Conservation (phyloP, 92 coral and sea anemone genomes). For the Pocillopora grandis region DNA sequence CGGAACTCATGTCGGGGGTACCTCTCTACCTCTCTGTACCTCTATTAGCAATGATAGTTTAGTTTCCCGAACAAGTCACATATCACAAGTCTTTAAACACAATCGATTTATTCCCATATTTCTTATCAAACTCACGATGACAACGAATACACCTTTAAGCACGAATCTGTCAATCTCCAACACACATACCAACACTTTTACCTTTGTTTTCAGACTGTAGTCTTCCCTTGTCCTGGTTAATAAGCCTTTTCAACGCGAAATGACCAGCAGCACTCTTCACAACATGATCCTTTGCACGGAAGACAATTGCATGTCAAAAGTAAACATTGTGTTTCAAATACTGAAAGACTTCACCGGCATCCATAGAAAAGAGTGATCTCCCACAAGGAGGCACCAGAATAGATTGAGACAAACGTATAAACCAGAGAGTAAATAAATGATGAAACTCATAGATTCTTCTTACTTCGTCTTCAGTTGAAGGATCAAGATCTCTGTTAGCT, state of each 20-base stretch:
- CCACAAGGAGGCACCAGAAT: background rate
- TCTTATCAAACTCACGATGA: too few relatives aligned
- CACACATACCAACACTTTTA: background rate
- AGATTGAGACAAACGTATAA: background rate
- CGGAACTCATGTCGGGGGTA: too few relatives aligned
- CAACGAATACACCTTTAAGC: too few relatives aligned
- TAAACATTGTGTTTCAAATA: background rate
- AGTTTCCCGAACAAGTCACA: too few relatives aligned
- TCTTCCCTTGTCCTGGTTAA: constrained; percentile 85
- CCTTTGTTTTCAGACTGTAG: constrained; percentile 59
- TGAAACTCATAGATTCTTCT: too few relatives aligned
- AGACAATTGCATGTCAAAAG: background rate
- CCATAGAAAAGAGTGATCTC: background rate
- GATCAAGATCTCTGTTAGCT: constrained; percentile 75
- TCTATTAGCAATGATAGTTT: too few relatives aligned
- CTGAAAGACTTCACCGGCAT: background rate
- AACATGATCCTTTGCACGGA: constrained; percentile 72
- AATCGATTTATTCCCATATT: too few relatives aligned
- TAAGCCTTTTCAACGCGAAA: constrained; percentile 86
- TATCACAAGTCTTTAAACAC: too few relatives aligned
- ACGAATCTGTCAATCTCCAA: background rate
- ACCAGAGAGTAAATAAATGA: background rate
- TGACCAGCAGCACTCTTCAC: constrained; percentile 96
- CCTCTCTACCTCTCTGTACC: too few relatives aligned
- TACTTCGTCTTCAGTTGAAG: constrained; percentile 75